phyloP scores from a whole-genome alignment of 1,140 invertebrate genomes.

The Ostrea edulis region DNA sequence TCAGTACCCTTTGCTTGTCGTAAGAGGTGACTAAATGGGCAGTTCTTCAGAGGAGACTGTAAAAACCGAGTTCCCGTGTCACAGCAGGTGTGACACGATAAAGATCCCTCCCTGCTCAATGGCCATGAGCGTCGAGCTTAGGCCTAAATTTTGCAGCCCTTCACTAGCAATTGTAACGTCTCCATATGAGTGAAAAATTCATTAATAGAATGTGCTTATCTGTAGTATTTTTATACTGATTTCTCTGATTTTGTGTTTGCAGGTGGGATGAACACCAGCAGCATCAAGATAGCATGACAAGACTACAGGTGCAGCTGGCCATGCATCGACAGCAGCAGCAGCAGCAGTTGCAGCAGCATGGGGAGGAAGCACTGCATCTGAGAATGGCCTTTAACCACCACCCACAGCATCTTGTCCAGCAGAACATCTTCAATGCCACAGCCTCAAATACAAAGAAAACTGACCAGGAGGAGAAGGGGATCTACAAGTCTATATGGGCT shows the following conservation, averaged over 20 bases:
- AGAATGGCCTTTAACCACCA: background rate
- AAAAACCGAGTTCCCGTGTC: too few species aligned
- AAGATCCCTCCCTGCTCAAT: too few species aligned
- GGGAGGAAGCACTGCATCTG: background rate
- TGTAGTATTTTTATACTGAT: too few species aligned
- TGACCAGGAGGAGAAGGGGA: background rate
- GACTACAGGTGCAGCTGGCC: constrained; percentile 59
- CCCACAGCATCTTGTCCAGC: background rate
- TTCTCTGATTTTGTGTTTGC: background rate
- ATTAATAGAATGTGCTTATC: too few species aligned
- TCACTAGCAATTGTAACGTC: too few species aligned
- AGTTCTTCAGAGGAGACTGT: too few species aligned
- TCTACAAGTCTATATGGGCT: constrained; percentile 41
- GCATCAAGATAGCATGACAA: constrained; percentile 75
- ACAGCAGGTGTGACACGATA: too few species aligned
- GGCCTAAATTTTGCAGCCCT: too few species aligned
- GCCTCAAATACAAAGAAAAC: background rate
- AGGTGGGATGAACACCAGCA: constrained; percentile 77
- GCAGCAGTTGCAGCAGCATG: background rate
- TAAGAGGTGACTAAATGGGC: too few species aligned
- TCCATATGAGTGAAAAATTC: too few species aligned
- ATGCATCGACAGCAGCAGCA: constrained; percentile 33
- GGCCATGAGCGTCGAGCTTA: too few species aligned
- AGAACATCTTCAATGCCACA: constrained; percentile 21
- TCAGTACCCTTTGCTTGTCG: too few species aligned